A percentile compares a stretch with the other conserved stretches of the same genome.
Conservation (phyloP, 1,140 invertebrate species). For the Trachymyrmex septentrionalis region DNA sequence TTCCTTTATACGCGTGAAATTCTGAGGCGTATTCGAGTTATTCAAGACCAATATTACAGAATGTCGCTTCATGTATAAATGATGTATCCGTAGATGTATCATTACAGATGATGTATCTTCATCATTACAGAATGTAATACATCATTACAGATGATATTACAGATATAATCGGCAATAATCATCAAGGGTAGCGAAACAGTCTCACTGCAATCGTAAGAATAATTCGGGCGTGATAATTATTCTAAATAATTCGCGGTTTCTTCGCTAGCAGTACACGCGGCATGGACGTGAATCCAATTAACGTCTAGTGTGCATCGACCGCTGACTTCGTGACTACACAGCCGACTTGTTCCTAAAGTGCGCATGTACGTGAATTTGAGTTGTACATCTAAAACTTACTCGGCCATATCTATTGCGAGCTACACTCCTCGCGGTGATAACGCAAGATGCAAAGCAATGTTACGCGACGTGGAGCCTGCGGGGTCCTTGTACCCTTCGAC, state of each 20-base stretch:
- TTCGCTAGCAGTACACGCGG: background rate
- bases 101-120: no score
- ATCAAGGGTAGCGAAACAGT: background rate
- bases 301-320: constrained; percentile 17
- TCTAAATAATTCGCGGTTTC: constrained; percentile 5
- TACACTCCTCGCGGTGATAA: background rate
- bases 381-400: constrained; percentile 35
- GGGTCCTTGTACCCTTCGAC: background rate
- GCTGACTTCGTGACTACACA: constrained; percentile 23
- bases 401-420: constrained; percentile 35
- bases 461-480: background rate
- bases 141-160: no score
- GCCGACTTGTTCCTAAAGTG: constrained; percentile 38
- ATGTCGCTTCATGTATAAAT: no score
- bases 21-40: background rate
- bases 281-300: constrained; percentile 44
- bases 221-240: background rate
- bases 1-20: background rate
- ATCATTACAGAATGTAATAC: no score
- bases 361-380: constrained; percentile 23
- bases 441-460: constrained; percentile 3
- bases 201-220: constrained; percentile 5
- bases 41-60: background rate
- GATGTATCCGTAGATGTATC: no score
- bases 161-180: background rate